phyloP scores from a whole-genome alignment of 2,797 vertebrate species.

The Galaxias olidus region DNA sequence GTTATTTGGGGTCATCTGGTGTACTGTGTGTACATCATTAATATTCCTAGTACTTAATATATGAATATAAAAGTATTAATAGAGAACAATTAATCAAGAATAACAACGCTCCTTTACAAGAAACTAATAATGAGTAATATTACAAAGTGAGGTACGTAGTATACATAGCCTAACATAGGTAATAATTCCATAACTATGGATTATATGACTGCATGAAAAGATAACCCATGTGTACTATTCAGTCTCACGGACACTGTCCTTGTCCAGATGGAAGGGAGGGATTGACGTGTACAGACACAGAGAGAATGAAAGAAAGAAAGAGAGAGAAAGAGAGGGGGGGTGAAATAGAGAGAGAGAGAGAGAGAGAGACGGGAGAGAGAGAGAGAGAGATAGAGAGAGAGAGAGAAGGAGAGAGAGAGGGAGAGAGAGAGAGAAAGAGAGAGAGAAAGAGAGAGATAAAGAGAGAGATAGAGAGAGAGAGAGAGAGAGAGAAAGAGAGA shows the following conservation, averaged over 20 bases:
- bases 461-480: neutral
- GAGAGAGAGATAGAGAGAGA: neutral
- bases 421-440: neutral
- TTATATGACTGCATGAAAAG: too few species aligned
- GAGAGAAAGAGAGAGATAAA: constrained; percentile 2
- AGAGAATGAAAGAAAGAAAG: neutral
- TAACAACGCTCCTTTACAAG: too few species aligned
- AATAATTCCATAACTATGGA: too few species aligned
- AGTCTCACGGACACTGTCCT: neutral
- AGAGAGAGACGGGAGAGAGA: neutral
- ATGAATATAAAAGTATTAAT: too few species aligned
- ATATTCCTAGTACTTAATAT: neutral
- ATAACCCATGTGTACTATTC: neutral
- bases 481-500: neutral
- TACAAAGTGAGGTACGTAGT: too few species aligned
- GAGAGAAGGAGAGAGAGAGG: neutral
- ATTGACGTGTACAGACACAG: neutral
- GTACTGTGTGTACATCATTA: too few species aligned
- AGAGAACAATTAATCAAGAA: too few species aligned
- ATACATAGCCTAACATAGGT: too few species aligned
- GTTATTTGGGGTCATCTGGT: too few species aligned
- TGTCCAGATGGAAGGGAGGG: neutral
- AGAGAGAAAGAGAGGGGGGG: neutral
- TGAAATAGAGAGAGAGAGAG: neutral
- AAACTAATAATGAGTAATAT: too few species aligned